Evolutionary conservation across 2,888 invertebrate species (phyloP), one percentile per base, ranked within the genome.

Genomic region (Rhopalosiphum nymphaeae): DNA sequence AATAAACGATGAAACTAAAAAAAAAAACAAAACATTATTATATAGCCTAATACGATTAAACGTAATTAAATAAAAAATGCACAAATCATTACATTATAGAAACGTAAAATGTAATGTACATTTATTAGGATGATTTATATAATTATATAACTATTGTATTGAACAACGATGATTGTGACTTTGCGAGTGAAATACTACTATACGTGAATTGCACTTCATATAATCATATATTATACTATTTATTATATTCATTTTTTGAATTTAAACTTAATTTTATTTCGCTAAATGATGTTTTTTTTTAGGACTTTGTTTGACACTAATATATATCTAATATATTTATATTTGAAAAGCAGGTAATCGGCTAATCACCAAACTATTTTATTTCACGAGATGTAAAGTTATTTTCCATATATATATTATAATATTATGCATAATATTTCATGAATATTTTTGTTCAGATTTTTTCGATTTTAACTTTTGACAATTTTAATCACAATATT

Each of bases 1-100:
- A 46, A n/a, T 61, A 92, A 92, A 46, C 49, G 46, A 87, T 61
- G 49, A 61, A 92, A 92, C 61, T 61, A 92, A 87, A 92, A 92
- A 86, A 87, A 92, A 57, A 86, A 84, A 91, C 84, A 42, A 91
- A 53, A 91, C 46, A n/a, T 49, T 78, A 91, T 53, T 90, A 49
- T 89, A 61, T 44, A 7, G 56, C 42, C 44, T 57, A 89, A 90
- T 90, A n/a, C 61, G 61, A 89, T 89, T 89, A 61, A 13, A 44
- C 10, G 53, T 88, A 42, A 44, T 89, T 44, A 86, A 44, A 86
- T 16, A n/a, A 85, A 85, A 42, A 85, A 86, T n/a, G 1, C 21
- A 78, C 78, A 78, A 36, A 36, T 36, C 36, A 78, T 67, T 26
- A 9, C 9, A 57, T 57, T 57, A 7, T 36, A 36, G 9, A 0